These are phyloP conservation scores for Meta bourneti DNA, from an alignment of 2,888 invertebrate species.

Conservation along the genomic window DNA sequence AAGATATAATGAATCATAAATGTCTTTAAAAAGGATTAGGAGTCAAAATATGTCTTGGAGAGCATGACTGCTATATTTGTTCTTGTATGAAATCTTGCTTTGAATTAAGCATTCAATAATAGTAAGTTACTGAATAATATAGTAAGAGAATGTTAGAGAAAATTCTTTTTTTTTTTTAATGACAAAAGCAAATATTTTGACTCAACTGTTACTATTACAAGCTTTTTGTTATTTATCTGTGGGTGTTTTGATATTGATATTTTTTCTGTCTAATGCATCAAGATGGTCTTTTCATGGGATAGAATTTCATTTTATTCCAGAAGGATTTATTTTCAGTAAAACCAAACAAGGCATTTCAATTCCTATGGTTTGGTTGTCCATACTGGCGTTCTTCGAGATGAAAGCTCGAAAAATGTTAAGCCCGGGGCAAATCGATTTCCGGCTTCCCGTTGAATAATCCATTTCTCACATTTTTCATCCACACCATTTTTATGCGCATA, in stretches of 20 bases:
- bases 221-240: no score
- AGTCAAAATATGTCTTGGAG: no score
- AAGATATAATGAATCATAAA: no score
- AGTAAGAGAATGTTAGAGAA: not conserved
- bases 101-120: no score
- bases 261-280: not conserved
- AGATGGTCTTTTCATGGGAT: not conserved
- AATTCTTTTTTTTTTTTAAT: not conserved
- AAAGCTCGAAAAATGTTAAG: conserved; percentile 7
- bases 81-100: no score
- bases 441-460: not conserved
- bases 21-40: no score
- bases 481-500: not conserved
- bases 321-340: not conserved
- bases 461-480: not conserved
- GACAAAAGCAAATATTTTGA: not conserved
- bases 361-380: not conserved
- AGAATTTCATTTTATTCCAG: not conserved
- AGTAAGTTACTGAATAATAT: no score
- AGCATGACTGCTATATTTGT: no score
- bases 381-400: not conserved
- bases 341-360: not conserved
- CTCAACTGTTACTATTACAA: no score
- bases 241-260: not conserved
- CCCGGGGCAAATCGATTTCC: not conserved